A percentile compares a stretch with the other conserved stretches of the same genome.
phyloP scores from a whole-genome alignment of 1,140 invertebrate species.

The Gonioctena quinquepunctata region DNA sequence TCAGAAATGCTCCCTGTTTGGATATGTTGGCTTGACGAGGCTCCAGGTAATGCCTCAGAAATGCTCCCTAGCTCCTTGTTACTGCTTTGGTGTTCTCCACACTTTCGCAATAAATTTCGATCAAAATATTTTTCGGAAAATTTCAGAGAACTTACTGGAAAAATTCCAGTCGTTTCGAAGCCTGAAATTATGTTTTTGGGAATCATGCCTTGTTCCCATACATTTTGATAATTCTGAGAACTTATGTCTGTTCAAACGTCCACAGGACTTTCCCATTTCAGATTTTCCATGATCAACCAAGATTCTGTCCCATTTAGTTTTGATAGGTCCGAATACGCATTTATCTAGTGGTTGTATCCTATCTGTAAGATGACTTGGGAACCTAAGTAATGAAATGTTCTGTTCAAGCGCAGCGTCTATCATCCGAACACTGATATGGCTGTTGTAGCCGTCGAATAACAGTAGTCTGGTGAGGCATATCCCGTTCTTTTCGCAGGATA shows the following conservation, averaged over 20 bases:
- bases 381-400: constrained; percentile 23
- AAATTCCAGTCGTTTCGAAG: neutral
- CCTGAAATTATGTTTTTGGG: neutral
- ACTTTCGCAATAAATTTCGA: too few relatives aligned
- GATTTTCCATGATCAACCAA: constrained; percentile 24
- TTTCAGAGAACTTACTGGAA: neutral
- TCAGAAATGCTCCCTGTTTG: too few relatives aligned
- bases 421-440: constrained; percentile 22
- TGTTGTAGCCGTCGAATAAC: constrained; percentile 26
- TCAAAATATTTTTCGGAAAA: too few relatives aligned
- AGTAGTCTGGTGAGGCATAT: too few relatives aligned
- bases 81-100: too few relatives aligned
- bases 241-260: constrained; percentile 19
- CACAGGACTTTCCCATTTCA: constrained; percentile 16
- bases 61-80: too few relatives aligned
- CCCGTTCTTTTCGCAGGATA: too few relatives aligned
- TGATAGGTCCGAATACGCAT: constrained; percentile 29
- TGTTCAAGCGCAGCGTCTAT: constrained; percentile 22
- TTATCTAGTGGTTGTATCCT: constrained; percentile 27
- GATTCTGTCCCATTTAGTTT: constrained; percentile 26
- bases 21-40: too few relatives aligned
- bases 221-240: constrained; percentile 23
- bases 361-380: constrained; percentile 29
- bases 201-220: neutral
- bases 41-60: too few relatives aligned